Conservation (phyloP, 2,113 vertebrate genomes). For the Cheilinus undulatus region DNA sequence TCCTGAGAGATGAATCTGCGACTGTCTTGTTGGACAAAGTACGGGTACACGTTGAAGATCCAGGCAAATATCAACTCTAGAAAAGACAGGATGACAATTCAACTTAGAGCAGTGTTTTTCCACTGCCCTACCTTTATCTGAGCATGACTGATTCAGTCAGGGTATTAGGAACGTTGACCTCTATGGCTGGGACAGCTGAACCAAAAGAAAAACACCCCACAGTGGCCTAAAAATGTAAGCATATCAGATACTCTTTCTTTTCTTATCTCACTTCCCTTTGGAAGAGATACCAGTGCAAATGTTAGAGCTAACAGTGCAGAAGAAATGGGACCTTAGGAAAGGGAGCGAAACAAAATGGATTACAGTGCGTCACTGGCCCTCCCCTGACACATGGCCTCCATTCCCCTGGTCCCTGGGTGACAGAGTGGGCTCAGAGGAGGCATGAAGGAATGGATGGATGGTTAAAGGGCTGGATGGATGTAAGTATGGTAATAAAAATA, state of each 20-base stretch:
- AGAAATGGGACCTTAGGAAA: slow-evolving; percentile 65
- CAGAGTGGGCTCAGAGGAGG: slow-evolving; percentile 41
- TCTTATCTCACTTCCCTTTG: slow-evolving; percentile 41
- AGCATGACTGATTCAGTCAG: slow-evolving; percentile 2
- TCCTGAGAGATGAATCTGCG: slow-evolving; percentile 94
- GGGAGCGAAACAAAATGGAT: slow-evolving; percentile 82
- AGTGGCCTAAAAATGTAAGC: slow-evolving; percentile 34
- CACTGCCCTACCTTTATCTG: neutral
- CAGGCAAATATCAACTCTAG: slow-evolving; percentile 91
- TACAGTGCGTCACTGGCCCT: slow-evolving; percentile 71
- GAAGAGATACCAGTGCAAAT: slow-evolving; percentile 48
- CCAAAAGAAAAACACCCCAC: slow-evolving; percentile 17
- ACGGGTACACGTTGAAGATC: slow-evolving; percentile 95
- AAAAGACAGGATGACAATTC: slow-evolving; percentile 16
- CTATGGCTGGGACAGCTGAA: slow-evolving; percentile 10
- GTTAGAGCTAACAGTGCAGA: slow-evolving; percentile 62
- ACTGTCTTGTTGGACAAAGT: slow-evolving; percentile 92
- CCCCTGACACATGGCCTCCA: slow-evolving; percentile 75
- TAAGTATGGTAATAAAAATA: slow-evolving; percentile 18
- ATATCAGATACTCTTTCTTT: slow-evolving; percentile 20
- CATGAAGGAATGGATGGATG: slow-evolving; percentile 6
- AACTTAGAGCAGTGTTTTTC: neutral
- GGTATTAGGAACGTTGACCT: neutral
- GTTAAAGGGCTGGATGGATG: slow-evolving; percentile 33
- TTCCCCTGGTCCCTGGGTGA: slow-evolving; percentile 42